Conservation (phyloP, 92 coral and sea anemone species). For the Zoanthus sociatus region DNA sequence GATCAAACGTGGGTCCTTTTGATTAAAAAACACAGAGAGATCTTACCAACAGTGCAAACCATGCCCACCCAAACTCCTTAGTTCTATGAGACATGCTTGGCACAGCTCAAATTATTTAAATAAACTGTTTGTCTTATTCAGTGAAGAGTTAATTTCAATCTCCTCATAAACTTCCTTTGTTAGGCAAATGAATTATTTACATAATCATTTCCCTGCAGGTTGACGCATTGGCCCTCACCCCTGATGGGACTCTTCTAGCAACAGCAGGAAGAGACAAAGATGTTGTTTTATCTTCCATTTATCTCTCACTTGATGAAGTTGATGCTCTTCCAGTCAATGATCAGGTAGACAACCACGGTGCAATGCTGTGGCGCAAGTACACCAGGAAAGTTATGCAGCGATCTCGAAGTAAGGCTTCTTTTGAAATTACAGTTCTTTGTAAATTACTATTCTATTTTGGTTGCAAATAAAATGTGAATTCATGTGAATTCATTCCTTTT, state of each 20-base stretch:
- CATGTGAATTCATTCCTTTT: no score
- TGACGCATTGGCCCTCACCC: slow-evolving; percentile 87
- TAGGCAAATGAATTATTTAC: neutral
- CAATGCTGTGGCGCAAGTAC: slow-evolving; percentile 87
- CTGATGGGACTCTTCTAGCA: slow-evolving; percentile 95
- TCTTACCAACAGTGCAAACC: no score
- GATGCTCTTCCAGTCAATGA: slow-evolving; percentile 90
- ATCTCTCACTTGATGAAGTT: slow-evolving; percentile 79
- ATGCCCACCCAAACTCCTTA: no score
- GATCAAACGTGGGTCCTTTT: no score
- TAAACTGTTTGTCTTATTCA: neutral
- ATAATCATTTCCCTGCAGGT: slow-evolving; percentile 57
- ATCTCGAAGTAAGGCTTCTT: slow-evolving; percentile 35
- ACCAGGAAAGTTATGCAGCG: slow-evolving; percentile 81
- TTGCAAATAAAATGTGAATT: no score
- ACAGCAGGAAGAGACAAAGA: slow-evolving; percentile 91
- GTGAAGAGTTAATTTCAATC: neutral
- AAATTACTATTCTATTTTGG: no score
- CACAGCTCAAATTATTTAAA: no score
- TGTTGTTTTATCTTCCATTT: slow-evolving; percentile 81
- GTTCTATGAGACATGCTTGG: no score
- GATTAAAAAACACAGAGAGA: no score
- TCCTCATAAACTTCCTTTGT: neutral
- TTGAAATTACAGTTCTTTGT: neutral
- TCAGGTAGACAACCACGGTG: slow-evolving; percentile 77